A percentile compares a stretch with the other conserved stretches of the same genome.
Conservation (phyloP, 2,888 invertebrate genomes). For the Ptilodon capucinus region DNA sequence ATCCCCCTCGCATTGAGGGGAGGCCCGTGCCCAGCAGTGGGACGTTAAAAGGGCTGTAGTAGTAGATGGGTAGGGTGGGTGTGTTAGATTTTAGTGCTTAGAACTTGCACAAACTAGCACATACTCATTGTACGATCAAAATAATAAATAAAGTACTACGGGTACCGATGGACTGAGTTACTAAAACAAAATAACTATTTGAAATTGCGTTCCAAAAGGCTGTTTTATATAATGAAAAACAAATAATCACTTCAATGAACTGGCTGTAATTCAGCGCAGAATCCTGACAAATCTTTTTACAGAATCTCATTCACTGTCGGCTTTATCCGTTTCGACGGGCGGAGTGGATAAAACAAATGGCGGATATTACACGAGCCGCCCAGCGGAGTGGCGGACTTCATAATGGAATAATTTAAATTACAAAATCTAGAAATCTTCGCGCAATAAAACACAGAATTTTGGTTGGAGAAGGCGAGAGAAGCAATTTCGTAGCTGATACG, state of each 20-base stretch:
- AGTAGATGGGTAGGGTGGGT: too few species aligned
- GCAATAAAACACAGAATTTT: neutral
- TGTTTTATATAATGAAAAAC: neutral
- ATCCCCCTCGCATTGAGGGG: too few species aligned
- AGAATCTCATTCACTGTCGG: neutral
- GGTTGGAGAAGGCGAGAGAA: neutral
- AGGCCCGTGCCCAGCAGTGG: too few species aligned
- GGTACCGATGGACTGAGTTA: too few species aligned
- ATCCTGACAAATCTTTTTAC: neutral
- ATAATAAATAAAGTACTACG: too few species aligned
- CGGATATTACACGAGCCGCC: neutral
- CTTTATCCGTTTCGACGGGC: neutral
- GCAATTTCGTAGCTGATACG: too few species aligned
- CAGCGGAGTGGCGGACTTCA: neutral
- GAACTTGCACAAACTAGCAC: too few species aligned
- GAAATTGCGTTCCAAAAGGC: neutral
- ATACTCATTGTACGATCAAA: too few species aligned
- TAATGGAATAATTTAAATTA: conserved; percentile 3
- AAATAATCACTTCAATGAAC: neutral
- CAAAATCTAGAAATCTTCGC: neutral
- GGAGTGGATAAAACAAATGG: conserved; percentile 1
- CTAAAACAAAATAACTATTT: too few species aligned
- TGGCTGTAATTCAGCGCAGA: neutral
- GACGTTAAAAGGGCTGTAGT: too few species aligned
- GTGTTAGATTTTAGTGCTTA: too few species aligned